Percentiles rank a stretch among this genome's conserved stretches.
These are phyloP conservation scores for Siphamia tubifer DNA, from an alignment of 2,113 vertebrate species.

Conservation along the genomic window DNA sequence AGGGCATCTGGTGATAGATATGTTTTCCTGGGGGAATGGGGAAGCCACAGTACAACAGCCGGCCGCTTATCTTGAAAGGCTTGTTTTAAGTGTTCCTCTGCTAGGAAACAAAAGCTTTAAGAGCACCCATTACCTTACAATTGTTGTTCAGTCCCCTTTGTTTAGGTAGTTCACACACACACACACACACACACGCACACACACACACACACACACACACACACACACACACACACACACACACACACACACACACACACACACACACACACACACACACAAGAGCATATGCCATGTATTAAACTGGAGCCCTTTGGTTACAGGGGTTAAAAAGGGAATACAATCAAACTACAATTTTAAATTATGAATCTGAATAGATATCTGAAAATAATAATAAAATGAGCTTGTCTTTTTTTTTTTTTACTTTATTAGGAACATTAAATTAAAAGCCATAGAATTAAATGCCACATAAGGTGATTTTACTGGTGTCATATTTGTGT, in stretches of 20 bases:
- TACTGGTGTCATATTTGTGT: neutral
- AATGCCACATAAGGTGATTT: neutral
- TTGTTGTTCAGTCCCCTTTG: slow-evolving; percentile 64
- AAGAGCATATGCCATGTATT: slow-evolving; percentile 61
- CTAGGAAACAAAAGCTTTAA: slow-evolving; percentile 76
- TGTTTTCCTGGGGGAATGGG: slow-evolving; percentile 68
- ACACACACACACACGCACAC: too few relatives aligned
- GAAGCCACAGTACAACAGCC: slow-evolving; percentile 68
- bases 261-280: too few relatives aligned
- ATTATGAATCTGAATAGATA: too few relatives aligned
- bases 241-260: too few relatives aligned
- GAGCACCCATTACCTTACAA: slow-evolving; percentile 73
- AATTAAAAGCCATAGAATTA: neutral
- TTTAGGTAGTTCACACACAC: slow-evolving; percentile 59
- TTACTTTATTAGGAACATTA: neutral
- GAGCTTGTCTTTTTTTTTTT: too few relatives aligned
- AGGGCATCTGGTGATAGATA: slow-evolving; percentile 80
- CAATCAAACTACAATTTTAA: neutral
- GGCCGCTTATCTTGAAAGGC: slow-evolving; percentile 74
- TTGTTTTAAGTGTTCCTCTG: slow-evolving; percentile 76
- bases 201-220: too few relatives aligned
- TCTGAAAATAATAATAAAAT: too few relatives aligned
- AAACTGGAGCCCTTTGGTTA: slow-evolving; percentile 6
- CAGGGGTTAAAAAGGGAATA: neutral
- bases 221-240: too few relatives aligned